phyloP scores from a whole-genome alignment of 2,888 invertebrate species.

The Hecatera dysodea region DNA sequence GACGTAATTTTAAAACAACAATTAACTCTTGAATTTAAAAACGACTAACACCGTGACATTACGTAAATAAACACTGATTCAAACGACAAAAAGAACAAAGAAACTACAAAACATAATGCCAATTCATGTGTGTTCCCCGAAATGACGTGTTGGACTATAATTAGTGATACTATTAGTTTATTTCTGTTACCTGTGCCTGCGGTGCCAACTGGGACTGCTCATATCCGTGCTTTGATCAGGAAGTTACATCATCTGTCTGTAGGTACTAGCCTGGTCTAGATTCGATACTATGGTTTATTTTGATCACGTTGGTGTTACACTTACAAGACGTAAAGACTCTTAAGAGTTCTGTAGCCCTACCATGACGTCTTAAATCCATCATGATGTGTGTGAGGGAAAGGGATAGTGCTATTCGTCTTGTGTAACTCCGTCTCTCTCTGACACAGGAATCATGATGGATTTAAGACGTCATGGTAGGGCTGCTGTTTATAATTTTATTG shows the following conservation, averaged over 20 bases:
- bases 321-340: not conserved
- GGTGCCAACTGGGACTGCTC: conserved; percentile 74
- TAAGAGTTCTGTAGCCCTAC: too few relatives aligned
- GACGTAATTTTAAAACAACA: conserved; percentile 19
- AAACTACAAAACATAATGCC: conserved; percentile 55
- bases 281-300: conserved; percentile 41
- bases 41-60: conserved; percentile 24
- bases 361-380: too few relatives aligned
- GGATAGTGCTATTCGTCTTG: too few relatives aligned
- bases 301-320: conserved; percentile 8
- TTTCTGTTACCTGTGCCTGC: conserved; percentile 70
- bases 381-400: too few relatives aligned
- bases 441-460: too few relatives aligned
- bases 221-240: conserved; percentile 72
- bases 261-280: conserved; percentile 53
- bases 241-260: conserved; percentile 78
- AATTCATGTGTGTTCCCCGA: conserved; percentile 66
- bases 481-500: too few relatives aligned
- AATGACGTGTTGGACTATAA: conserved; percentile 67
- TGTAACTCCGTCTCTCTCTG: too few relatives aligned
- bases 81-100: conserved; percentile 47
- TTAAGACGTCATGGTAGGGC: too few relatives aligned
- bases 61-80: conserved; percentile 53
- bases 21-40: not conserved
- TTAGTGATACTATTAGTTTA: conserved; percentile 71